A percentile compares a stretch with the other conserved stretches of the same genome.
Conservation (phyloP, 2,113 vertebrate genomes). For the Nyctereutes procyonoides region DNA sequence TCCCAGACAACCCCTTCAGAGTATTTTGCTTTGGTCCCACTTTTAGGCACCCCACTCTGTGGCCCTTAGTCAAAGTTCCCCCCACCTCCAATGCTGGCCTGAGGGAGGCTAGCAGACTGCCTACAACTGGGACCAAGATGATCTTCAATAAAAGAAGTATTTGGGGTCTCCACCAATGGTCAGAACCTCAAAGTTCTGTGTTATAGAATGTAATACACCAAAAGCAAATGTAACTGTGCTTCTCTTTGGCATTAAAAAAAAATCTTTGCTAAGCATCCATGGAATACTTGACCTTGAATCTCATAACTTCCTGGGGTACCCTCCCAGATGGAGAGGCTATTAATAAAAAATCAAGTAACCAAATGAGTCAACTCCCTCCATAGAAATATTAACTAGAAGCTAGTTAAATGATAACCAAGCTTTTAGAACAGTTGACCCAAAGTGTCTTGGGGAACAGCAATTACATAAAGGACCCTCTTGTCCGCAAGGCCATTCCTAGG, state of each 20-base stretch:
- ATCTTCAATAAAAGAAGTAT: not conserved
- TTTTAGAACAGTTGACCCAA: not conserved
- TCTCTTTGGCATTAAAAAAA: not conserved
- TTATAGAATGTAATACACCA: not conserved
- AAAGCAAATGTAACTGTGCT: not conserved
- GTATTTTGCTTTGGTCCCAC: not conserved
- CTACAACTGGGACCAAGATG: not conserved
- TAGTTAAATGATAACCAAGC: not conserved
- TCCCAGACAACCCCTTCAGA: not conserved
- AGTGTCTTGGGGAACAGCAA: not conserved
- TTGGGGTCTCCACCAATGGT: not conserved
- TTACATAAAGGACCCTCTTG: not conserved
- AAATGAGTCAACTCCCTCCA: not conserved
- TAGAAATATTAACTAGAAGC: not conserved
- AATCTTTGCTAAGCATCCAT: not conserved
- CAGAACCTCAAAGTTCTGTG: not conserved
- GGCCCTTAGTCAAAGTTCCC: not conserved
- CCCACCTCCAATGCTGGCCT: not conserved
- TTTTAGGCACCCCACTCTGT: not conserved
- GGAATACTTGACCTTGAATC: not conserved
- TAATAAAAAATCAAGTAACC: constrained; percentile 25
- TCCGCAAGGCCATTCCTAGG: not conserved
- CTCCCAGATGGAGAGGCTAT: not conserved
- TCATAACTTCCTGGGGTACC: not conserved
- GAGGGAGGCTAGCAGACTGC: not conserved